These are phyloP conservation scores for Cyprinodon tularosa DNA, from an alignment of 2,113 vertebrate species.

Conservation along the genomic window DNA sequence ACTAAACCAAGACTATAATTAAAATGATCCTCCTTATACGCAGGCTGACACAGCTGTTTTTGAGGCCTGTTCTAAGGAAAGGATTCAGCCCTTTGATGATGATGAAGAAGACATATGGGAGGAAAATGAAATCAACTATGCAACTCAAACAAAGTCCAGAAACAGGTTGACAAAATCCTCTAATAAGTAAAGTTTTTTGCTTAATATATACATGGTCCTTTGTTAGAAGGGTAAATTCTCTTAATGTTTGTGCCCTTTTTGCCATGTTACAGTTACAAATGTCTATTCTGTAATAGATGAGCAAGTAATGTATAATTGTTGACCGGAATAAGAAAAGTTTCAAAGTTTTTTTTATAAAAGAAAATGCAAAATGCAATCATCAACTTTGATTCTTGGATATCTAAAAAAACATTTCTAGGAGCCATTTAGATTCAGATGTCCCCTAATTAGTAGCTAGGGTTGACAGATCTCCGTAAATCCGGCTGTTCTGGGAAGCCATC, in stretches of 20 bases:
- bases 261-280: background rate
- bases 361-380: too few species aligned
- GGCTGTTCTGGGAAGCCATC: too few species aligned
- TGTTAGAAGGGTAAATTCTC: too few species aligned
- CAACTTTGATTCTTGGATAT: too few species aligned
- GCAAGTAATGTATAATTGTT: background rate
- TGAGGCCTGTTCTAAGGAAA: constrained; percentile 92
- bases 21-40: constrained; percentile 6
- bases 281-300: background rate
- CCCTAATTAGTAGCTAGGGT: too few species aligned
- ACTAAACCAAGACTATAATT: background rate
- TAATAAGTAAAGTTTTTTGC: constrained; percentile 1
- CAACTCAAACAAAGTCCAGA: constrained; percentile 86
- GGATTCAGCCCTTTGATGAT: constrained; percentile 94
- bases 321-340: background rate
- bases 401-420: too few species aligned
- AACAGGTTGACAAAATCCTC: constrained; percentile 81
- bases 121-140: constrained; percentile 87
- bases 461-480: too few species aligned
- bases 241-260: too few species aligned
- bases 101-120: constrained; percentile 97
- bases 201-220: background rate
- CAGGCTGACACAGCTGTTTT: constrained; percentile 90
- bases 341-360: too few species aligned
- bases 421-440: too few species aligned